Percentiles rank a stretch among this genome's conserved stretches.
These are phyloP conservation scores for Epizoanthus fatuus DNA, from an alignment of 92 coral and sea anemone species.

Conservation along the genomic window DNA sequence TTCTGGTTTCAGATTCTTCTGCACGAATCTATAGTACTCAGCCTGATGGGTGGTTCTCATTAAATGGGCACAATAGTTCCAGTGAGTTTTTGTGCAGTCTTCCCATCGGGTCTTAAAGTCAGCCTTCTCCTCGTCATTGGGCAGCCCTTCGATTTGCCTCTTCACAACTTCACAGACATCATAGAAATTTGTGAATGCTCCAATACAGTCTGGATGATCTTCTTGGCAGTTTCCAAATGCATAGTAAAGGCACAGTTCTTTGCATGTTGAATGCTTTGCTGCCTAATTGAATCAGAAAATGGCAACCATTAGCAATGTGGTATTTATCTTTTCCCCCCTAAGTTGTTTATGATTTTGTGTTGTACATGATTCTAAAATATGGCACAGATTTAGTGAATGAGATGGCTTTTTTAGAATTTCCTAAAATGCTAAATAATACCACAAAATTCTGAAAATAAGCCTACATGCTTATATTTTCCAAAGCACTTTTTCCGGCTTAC, in stretches of 20 bases:
- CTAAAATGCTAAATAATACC: too few species aligned
- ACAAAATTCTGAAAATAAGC: too few species aligned
- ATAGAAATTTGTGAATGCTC: neutral
- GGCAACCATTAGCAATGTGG: neutral
- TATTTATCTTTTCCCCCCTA: neutral
- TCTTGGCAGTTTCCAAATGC: slow-evolving; percentile 25
- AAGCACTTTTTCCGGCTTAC: too few species aligned
- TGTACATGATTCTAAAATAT: too few species aligned
- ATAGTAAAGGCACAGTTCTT: slow-evolving; percentile 50
- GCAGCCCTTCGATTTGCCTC: neutral
- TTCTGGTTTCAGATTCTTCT: neutral
- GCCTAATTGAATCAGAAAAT: neutral
- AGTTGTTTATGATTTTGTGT: too few species aligned
- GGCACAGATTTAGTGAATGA: too few species aligned
- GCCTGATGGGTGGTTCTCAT: neutral
- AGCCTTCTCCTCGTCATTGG: neutral
- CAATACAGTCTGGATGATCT: neutral
- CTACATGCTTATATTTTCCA: too few species aligned
- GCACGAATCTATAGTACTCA: neutral
- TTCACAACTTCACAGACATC: neutral
- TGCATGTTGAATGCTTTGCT: slow-evolving; percentile 31
- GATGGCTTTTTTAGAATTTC: too few species aligned
- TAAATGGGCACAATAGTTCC: neutral
- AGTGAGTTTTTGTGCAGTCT: neutral
- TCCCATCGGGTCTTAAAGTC: slow-evolving; percentile 4